A percentile compares a stretch with the other conserved stretches of the same genome.
Evolutionary conservation across 2,113 vertebrate genomes (phyloP).

Genomic region (Mastomys coucha): DNA sequence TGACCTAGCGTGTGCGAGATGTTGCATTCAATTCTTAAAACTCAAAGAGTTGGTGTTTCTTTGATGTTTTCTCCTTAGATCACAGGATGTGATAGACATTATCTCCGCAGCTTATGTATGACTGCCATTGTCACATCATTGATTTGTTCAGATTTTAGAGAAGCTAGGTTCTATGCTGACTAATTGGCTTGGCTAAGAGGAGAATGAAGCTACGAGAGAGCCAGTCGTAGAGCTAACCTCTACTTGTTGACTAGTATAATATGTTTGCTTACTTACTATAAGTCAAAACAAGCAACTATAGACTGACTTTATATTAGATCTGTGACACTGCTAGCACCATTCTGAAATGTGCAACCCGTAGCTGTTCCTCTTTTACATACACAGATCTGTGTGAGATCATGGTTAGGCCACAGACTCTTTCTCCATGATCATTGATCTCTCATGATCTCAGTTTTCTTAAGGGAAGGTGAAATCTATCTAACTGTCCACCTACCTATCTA

Average conservation of each 20-base stretch:
- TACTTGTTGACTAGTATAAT: not conserved
- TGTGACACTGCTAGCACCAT: not conserved
- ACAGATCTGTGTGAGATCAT: not conserved
- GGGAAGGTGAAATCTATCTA: not conserved
- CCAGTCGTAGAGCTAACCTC: not conserved
- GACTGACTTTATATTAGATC: slow-evolving; percentile 1
- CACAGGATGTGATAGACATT: not conserved
- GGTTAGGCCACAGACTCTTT: not conserved
- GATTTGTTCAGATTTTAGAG: slow-evolving; percentile 36
- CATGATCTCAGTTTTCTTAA: slow-evolving; percentile 34
- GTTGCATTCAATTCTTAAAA: not conserved
- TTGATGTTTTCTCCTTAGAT: slow-evolving; percentile 9
- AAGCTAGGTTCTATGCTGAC: slow-evolving; percentile 13
- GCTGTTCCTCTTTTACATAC: not conserved
- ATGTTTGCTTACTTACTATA: not conserved
- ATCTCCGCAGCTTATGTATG: slow-evolving; percentile 5
- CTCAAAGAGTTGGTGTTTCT: not conserved
- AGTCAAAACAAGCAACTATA: slow-evolving; percentile 6
- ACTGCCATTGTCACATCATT: not conserved
- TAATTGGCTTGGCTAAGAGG: slow-evolving; percentile 35
- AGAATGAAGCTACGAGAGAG: slow-evolving; percentile 17
- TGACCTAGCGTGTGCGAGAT: not conserved
- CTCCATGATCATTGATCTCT: slow-evolving; percentile 46
- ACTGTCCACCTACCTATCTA: too few relatives aligned
- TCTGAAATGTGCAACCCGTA: slow-evolving; percentile 8